Conservation (phyloP, 2,888 invertebrate genomes). For the Philopedon plagiatum region DNA sequence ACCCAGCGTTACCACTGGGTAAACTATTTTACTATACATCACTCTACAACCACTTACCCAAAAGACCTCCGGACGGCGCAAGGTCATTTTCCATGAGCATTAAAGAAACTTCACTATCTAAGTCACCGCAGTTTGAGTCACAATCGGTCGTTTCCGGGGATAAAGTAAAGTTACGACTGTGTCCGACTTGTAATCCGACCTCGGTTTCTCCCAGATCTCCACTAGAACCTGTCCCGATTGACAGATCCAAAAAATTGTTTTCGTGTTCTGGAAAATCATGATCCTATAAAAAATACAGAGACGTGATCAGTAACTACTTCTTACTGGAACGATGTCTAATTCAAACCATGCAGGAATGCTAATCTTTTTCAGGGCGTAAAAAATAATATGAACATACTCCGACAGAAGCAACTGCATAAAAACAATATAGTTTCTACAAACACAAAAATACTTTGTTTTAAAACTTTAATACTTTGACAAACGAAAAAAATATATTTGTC, state of each 20-base stretch:
- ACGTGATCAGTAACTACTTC: background rate
- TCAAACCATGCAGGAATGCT: constrained; percentile 5
- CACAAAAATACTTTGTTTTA: no score
- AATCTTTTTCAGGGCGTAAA: no score
- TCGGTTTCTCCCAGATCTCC: constrained; percentile 78
- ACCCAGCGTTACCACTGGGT: no score
- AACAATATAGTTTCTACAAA: no score
- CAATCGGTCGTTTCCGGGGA: constrained; percentile 95
- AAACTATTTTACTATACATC: no score
- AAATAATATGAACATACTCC: no score
- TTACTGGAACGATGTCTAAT: background rate
- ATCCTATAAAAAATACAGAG: constrained; percentile 63
- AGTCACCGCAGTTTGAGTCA: constrained; percentile 89
- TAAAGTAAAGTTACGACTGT: constrained; percentile 88
- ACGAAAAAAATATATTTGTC: no score
- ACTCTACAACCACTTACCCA: no score
- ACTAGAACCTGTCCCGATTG: constrained; percentile 75
- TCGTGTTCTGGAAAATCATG: constrained; percentile 72
- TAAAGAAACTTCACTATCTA: constrained; percentile 88
- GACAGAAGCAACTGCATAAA: no score
- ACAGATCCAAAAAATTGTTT: constrained; percentile 74
- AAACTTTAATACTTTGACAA: no score
- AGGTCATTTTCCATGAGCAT: constrained; percentile 81
- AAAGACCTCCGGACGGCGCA: constrained; percentile 65
- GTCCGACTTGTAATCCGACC: constrained; percentile 76